A percentile compares a stretch with the other conserved stretches of the same genome.
These are phyloP conservation scores for sheep (Ovis aries) DNA, from an alignment of 2,113 vertebrate species.

Conservation along the genomic window DNA sequence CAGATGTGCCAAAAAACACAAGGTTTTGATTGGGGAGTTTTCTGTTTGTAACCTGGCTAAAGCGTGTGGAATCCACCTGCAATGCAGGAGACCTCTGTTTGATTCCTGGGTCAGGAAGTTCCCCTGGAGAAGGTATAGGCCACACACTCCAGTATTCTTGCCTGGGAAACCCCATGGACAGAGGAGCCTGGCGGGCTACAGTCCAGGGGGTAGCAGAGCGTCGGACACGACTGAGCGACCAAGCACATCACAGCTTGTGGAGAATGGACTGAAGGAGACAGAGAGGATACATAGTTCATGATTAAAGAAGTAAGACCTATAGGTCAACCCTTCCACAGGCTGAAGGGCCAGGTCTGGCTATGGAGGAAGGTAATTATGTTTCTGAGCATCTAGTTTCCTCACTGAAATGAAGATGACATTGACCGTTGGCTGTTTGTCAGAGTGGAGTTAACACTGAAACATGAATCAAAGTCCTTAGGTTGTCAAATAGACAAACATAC, in stretches of 20 bases:
- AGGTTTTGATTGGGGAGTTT: constrained; percentile 34
- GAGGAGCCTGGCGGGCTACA: background rate
- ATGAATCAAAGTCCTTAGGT: background rate
- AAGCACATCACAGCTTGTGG: background rate
- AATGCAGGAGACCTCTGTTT: background rate
- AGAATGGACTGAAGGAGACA: background rate
- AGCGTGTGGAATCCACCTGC: background rate
- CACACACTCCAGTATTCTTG: background rate
- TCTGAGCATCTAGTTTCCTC: background rate
- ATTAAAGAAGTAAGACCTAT: background rate
- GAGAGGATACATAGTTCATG: background rate
- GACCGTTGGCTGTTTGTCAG: background rate
- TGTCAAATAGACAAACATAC: background rate
- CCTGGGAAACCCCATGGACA: background rate
- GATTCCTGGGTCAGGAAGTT: background rate
- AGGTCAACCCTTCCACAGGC: background rate
- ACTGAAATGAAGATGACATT: background rate
- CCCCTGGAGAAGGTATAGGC: background rate
- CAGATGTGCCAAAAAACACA: constrained; percentile 28
- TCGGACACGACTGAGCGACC: accelerated
- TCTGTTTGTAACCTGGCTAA: constrained; percentile 8
- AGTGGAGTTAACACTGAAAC: background rate
- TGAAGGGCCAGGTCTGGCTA: background rate
- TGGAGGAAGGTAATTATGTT: background rate
- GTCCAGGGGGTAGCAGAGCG: background rate